Base-by-base conservation (phyloP, 2,888 invertebrate species). In the Amiota mariae region DNA sequence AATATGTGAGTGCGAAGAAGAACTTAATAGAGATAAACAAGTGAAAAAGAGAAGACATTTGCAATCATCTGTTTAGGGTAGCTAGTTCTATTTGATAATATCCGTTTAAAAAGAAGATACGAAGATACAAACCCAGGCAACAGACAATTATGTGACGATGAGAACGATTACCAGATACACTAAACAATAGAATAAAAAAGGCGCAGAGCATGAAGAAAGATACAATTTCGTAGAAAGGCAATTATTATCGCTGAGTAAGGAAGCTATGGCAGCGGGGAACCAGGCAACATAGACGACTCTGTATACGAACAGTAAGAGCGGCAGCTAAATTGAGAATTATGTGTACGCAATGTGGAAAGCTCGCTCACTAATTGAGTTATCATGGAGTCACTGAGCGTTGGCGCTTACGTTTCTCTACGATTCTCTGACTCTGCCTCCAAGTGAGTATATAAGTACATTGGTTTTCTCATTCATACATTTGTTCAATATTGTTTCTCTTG, bases 141-240 rank as follows among this genome's bases (percentile, higher is more conserved):
- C 81, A 77, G 80, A 79, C 85, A 84, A 88, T 84, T 84, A 87
- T 87, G 85, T 82, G 87, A 82, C 87, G 87, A 87, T 88, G 88
- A 87, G 87, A 81, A 82, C 88, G 82, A 88, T 88, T 84, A 88
- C 85, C 36, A 36, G 86, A 87, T 85, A 82, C 81, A 76, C 82
- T 36, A 81, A 84, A 85, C 85, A 87, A 85, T 85, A 78, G 78
- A 72, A 75, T 77, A 79, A 75, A 79, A 81, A 78, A 48, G 20
- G 75, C 76, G 71, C 48, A 36, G 46, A 46, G 71, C 49, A 47
- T 20, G 61, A n/a, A 54, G 18, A 57, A 57, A 59, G 36, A 72
- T 57, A 15, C 24, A 71, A 51, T 71, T 71, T 61, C 71, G 73
- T 77, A 74, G 75, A 70, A 70, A 79, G 71, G 71, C 76, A 77